Percentiles rank a stretch among this genome's conserved stretches.
These are phyloP conservation scores for Chionomys nivalis DNA, from an alignment of 2,113 vertebrate genomes.

Conservation along the genomic window DNA sequence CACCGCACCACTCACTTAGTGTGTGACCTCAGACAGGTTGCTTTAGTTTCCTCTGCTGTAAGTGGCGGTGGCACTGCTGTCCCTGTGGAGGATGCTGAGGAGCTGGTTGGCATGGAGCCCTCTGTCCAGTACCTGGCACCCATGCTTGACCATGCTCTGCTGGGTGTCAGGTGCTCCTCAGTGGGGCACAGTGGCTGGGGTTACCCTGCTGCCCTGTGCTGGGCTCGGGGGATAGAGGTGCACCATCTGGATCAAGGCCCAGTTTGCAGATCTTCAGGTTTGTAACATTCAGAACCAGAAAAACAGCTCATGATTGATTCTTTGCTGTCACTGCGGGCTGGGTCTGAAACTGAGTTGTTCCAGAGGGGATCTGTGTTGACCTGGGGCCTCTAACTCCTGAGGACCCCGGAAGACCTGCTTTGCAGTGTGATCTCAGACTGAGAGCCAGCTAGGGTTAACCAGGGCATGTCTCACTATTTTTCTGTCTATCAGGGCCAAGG, in stretches of 20 bases:
- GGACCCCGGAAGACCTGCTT: neutral
- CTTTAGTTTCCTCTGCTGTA: neutral
- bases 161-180: neutral
- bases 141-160: neutral
- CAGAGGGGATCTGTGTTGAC: neutral
- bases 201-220: neutral
- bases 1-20: rapidly evolving
- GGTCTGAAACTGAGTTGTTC: neutral
- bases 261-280: neutral
- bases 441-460: neutral
- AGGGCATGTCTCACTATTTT: neutral
- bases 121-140: too few species aligned
- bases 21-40: neutral
- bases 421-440: neutral
- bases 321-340: neutral
- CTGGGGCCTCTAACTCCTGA: neutral
- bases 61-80: neutral
- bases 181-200: neutral
- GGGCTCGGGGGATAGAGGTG: neutral
- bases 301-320: neutral
- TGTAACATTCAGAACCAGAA: neutral
- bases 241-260: neutral
- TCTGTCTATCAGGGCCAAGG: neutral
- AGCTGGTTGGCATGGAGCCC: neutral
- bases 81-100: neutral